Conservation (phyloP, 2,888 invertebrate genomes). For the Caenorhabditis panamensis region DNA sequence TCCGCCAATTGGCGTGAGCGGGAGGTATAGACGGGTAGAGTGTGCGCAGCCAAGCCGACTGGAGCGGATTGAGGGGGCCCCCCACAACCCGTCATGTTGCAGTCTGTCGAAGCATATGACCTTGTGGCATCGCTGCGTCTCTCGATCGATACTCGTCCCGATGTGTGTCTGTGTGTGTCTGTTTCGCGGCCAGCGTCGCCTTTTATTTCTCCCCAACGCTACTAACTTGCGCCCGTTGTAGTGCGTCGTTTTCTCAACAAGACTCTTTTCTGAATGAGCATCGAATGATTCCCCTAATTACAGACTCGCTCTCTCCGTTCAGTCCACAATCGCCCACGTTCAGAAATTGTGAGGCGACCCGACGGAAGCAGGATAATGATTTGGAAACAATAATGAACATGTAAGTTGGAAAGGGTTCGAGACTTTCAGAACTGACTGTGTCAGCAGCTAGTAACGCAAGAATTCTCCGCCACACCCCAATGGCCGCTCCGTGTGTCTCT, state of each 20-base stretch:
- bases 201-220: conserved; percentile 43
- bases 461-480: conserved; percentile 32
- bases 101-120: conserved; percentile 57
- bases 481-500: conserved; percentile 52
- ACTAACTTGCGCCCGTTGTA: conserved; percentile 47
- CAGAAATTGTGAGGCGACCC: conserved; percentile 40
- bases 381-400: conserved; percentile 51
- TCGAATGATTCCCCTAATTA: not conserved
- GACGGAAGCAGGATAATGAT: conserved; percentile 49
- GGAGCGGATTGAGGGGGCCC: conserved; percentile 13
- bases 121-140: conserved; percentile 51
- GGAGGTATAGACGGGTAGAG: conserved; percentile 14
- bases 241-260: conserved; percentile 22
- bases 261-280: conserved; percentile 14
- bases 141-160: conserved; percentile 47
- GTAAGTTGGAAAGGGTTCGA: conserved; percentile 18
- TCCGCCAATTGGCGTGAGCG: conserved; percentile 12
- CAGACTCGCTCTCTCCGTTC: conserved; percentile 12
- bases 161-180: conserved; percentile 51
- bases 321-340: conserved; percentile 35
- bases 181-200: conserved; percentile 55
- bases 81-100: conserved; percentile 44
- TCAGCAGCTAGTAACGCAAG: conserved; percentile 24
- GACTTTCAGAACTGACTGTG: conserved; percentile 1
- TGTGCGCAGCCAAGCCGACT: not conserved